Evolutionary conservation across 2,113 vertebrate genomes (phyloP), one percentile per base, ranked within the genome.

Genomic region (Vulpes lagopus): DNA sequence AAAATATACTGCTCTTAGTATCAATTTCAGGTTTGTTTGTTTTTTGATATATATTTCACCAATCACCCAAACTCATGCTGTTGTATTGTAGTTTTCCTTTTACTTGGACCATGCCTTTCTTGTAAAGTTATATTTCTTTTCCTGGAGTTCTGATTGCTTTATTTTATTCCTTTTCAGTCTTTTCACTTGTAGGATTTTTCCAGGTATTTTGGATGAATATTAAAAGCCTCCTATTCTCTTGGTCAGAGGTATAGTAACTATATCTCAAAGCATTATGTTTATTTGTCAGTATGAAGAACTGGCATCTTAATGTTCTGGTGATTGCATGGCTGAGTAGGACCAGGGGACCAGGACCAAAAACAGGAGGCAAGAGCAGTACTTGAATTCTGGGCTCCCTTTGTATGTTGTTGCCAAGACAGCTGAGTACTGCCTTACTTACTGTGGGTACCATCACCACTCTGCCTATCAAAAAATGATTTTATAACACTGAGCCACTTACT

Each of bases 361-460:
- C 43, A 79, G 43, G 8, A 78, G 35, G 30, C 3, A 14, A 81
- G 65, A 94, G 16, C 19, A 67, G 2, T 27, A 8, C 55, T 73
- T 74, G 59, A 92, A 78, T 90, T 80, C 87, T 43, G 15, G n/a
- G 9, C 23, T 96, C 64, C 15, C 0, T 51, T 94, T 81, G 20
- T 11, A 80, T 76, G 67, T 87, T 69, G 71, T 96, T 79, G 17
- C 90, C 87, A 95, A 83, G 85, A 95, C 23, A 38, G 93, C 81
- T 74, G 60, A 95, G 83, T 80, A 89, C 16, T 94, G 22, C 11
- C 71, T 83, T 94, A 49, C 74, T 43, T 83, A 14, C 38, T 74
- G 3, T 82, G 57, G 35, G 30, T 65, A 93, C 38, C 25, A 27
- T 89, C 8, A 25, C 30, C 73, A 83, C 1, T 38, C 51, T 55